Evolutionary conservation across 2,888 invertebrate genomes (phyloP).

Genomic region (Hololepta plana): DNA sequence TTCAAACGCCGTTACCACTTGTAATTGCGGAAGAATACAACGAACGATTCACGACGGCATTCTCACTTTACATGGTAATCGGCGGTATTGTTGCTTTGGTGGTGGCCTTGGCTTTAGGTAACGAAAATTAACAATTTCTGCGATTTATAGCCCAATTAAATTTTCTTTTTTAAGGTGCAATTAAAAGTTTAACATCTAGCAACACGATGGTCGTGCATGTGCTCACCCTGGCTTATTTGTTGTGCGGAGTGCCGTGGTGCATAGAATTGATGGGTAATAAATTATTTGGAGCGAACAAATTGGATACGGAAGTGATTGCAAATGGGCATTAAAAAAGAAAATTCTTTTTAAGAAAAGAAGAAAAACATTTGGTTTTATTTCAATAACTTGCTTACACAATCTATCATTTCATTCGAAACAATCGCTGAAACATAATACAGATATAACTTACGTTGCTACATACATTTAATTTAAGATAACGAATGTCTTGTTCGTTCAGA

Average conservation of each 20-base stretch:
- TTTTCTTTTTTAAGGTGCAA: constrained; percentile 31
- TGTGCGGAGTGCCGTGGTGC: constrained; percentile 51
- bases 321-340: constrained; percentile 1
- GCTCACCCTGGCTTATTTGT: constrained; percentile 42
- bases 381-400: no score
- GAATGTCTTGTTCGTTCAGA: no score
- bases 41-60: constrained; percentile 52
- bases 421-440: no score
- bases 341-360: no score
- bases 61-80: constrained; percentile 53
- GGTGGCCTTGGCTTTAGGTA: background rate
- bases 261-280: constrained; percentile 35
- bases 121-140: background rate
- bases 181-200: constrained; percentile 42
- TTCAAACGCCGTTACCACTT: constrained; percentile 52
- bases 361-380: no score
- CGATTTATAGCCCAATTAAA: constrained; percentile 4
- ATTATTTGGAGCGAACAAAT: no score
- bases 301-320: no score
- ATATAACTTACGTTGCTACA: no score
- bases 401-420: no score
- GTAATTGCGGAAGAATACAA: constrained; percentile 50
- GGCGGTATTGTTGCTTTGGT: constrained; percentile 40
- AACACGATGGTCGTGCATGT: constrained; percentile 47
- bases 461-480: no score